These are phyloP conservation scores for Agrotis clavis DNA, from an alignment of 2,888 invertebrate genomes.

Conservation along the genomic window DNA sequence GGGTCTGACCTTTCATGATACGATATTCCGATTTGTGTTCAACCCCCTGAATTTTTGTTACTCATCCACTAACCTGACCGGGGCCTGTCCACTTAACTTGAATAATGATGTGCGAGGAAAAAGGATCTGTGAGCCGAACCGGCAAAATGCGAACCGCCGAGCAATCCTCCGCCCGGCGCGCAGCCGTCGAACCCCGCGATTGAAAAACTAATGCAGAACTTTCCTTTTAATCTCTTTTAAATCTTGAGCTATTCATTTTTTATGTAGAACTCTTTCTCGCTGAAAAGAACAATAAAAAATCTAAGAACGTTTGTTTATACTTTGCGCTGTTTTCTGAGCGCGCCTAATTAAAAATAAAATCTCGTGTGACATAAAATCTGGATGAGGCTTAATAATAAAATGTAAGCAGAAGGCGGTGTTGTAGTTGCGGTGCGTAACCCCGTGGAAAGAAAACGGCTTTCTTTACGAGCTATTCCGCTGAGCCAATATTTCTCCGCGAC, in stretches of 20 bases:
- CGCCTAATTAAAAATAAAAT: slow-evolving; percentile 67
- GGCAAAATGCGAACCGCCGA: slow-evolving; percentile 76
- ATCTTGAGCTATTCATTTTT: slow-evolving; percentile 50
- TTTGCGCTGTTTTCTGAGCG: slow-evolving; percentile 25
- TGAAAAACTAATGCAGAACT: slow-evolving; percentile 68
- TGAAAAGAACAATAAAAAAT: slow-evolving; percentile 15
- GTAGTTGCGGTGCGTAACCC: slow-evolving; percentile 88
- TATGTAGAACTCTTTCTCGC: slow-evolving; percentile 13
- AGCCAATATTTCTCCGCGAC: slow-evolving; percentile 91
- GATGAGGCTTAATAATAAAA: slow-evolving; percentile 80
- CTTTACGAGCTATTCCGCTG: slow-evolving; percentile 91
- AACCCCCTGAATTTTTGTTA: slow-evolving; percentile 82
- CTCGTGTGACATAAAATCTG: slow-evolving; percentile 73
- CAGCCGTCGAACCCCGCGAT: slow-evolving; percentile 60
- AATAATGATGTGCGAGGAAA: slow-evolving; percentile 88
- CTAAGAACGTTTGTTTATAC: slow-evolving; percentile 29
- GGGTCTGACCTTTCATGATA: slow-evolving; percentile 71
- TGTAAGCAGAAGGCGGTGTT: slow-evolving; percentile 78
- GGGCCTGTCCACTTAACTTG: slow-evolving; percentile 87
- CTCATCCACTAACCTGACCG: slow-evolving; percentile 84
- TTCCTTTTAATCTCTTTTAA: slow-evolving; percentile 61
- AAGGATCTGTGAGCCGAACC: slow-evolving; percentile 81
- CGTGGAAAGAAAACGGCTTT: slow-evolving; percentile 88
- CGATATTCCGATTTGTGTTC: slow-evolving; percentile 72
- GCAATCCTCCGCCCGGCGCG: slow-evolving; percentile 65